Evolutionary conservation across 2,888 invertebrate species (phyloP), one percentile per base, ranked within the genome.

Genomic region (Cheilosia impressa): DNA sequence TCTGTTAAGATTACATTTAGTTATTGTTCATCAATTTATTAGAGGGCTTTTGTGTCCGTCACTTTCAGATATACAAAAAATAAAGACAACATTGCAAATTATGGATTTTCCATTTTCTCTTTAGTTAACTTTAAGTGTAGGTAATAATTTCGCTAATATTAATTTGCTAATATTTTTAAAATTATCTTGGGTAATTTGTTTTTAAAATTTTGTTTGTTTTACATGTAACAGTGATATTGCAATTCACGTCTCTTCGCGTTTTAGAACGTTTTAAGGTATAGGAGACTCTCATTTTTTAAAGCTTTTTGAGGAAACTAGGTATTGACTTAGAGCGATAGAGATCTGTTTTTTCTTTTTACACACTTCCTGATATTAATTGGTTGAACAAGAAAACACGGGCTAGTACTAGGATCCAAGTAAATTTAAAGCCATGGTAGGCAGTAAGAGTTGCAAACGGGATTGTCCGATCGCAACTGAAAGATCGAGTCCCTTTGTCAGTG

Each of bases 401-500:
- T 57, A 69, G 15, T 4, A n/a, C 13, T 24, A 22, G 10, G 22
- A 17, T 55, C 31, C 2, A 15, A 24, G 22, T 17, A 60, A 52
- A 69, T 65, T 90, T 88, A 91, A 41, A 92, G 89, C 92, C 92
- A 92, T 7, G 92, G 92, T 72, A 92, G 90, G 79, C 92, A 92
- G 81, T 91, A 91, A 41, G 91, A 89, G 68, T 91, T 91, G 69
- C 92, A 92, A 34, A 89, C 90, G 50, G 85, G 85, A 27, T 85
- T 57, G 43, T 85, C 85, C 57, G 85, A 68, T 73, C 89, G 88
- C 72, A 91, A 90, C 65, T 90, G 90, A 69, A 92, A 91, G 65
- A 92, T 90, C 7, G 92, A 92, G 88, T 91, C 91, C 89, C 92
- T 91, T 90, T 92, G 92, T 92, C 92, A 92, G 92, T 92, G 92